These are phyloP conservation scores for Pemphredon lugubris DNA, from an alignment of 2,888 invertebrate species.

Conservation along the genomic window DNA sequence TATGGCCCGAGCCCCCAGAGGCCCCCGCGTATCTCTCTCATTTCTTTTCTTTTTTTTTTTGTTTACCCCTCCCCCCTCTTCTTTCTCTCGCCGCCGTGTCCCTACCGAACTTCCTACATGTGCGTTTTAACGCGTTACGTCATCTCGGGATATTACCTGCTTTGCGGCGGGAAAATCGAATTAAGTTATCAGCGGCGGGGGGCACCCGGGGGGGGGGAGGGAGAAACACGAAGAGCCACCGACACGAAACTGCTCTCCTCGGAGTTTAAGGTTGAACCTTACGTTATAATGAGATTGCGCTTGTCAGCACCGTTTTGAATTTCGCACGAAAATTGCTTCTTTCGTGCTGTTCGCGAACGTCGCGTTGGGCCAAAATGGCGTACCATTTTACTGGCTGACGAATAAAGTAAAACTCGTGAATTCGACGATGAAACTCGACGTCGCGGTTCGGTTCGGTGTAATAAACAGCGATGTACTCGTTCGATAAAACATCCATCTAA, in stretches of 20 bases:
- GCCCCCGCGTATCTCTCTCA: constrained; percentile 48
- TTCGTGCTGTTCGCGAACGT: not conserved
- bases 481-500: constrained; percentile 36
- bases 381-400: no score
- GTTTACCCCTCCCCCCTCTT: not conserved
- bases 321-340: not conserved
- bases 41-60: not conserved
- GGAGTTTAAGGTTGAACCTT: not conserved
- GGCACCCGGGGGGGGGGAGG: constrained; percentile 4
- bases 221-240: not conserved
- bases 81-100: not conserved
- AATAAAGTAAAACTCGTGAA: no score
- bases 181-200: constrained; percentile 14
- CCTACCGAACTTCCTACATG: no score
- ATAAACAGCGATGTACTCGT: constrained; percentile 7
- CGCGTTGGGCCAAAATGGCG: no score
- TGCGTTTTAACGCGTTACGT: constrained; percentile 17
- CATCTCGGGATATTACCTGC: constrained; percentile 13
- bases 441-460: no score
- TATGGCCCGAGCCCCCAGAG: constrained; percentile 62
- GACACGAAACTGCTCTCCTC: constrained; percentile 1
- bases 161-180: constrained; percentile 13
- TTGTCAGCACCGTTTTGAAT: constrained; percentile 4
- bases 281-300: not conserved
- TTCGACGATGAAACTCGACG: no score